Evolutionary conservation across 2,888 invertebrate genomes (phyloP).

Genomic region (Busseola fusca): DNA sequence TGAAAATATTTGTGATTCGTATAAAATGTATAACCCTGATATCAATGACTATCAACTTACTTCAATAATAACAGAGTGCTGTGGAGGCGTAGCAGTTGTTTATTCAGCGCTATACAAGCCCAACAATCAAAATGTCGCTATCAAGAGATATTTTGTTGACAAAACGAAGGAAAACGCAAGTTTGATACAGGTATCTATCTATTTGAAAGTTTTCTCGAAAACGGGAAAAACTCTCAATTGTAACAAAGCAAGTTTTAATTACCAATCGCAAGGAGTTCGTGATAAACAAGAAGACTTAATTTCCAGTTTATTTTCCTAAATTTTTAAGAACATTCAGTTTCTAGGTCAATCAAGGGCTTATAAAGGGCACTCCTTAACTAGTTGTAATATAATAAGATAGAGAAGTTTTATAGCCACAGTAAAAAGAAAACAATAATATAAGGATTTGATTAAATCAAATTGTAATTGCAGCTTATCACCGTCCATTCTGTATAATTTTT

Average conservation of each 20-base stretch:
- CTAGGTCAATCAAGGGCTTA: slow-evolving; percentile 55
- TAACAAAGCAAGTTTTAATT: not conserved
- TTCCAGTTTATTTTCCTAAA: slow-evolving; percentile 5
- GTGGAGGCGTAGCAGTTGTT: slow-evolving; percentile 91
- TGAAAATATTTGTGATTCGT: slow-evolving; percentile 39
- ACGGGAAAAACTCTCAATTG: not conserved
- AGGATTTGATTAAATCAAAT: too few species aligned
- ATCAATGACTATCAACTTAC: slow-evolving; percentile 91
- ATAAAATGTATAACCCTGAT: slow-evolving; percentile 89
- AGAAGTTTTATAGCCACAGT: not conserved
- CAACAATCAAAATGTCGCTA: slow-evolving; percentile 91
- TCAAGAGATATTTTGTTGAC: slow-evolving; percentile 94
- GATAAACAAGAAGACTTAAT: not conserved
- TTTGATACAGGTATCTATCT: slow-evolving; percentile 87
- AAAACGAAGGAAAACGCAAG: slow-evolving; percentile 90
- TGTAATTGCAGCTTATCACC: not conserved
- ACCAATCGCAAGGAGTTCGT: not conserved
- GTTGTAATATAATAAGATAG: not conserved
- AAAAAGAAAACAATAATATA: not conserved
- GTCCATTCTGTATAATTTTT: not conserved
- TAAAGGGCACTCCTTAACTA: slow-evolving; percentile 41
- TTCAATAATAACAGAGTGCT: slow-evolving; percentile 91
- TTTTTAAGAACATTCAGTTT: slow-evolving; percentile 19
- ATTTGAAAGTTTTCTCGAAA: not conserved
- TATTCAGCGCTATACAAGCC: slow-evolving; percentile 92